Base-by-base conservation (phyloP, 2,113 vertebrate genomes). In the Gambusia holbrooki region DNA sequence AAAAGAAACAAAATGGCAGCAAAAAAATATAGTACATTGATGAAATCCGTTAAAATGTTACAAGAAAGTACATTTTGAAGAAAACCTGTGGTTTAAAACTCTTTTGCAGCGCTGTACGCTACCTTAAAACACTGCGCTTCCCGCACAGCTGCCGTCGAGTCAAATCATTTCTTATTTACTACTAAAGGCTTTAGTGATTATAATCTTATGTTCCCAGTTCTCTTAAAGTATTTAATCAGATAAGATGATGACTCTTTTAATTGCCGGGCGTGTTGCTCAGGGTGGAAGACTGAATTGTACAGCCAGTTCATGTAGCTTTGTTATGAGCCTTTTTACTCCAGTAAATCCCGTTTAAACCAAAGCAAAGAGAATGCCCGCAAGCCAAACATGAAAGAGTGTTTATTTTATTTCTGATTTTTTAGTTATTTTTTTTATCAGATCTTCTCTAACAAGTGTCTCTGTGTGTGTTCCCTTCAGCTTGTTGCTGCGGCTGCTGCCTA, bases 401-500 rank as follows among this genome's bases (percentile, higher is more conserved):
- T 33, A 30, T 69, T 19, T 32, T 33, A 2, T 42, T 32, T 17
- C 17, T 25, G 22, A 40, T 15, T 14, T 15, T 37, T 9, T 35
- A 9, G 1, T 35, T 37, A 12, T 33, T 35, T 11, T 67, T 33
- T 35, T 11, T 67, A 29, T 13, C 66, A 5, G 6, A 19, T 5
- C 32, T n/a, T 1, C 45, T 25, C n/a, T 63, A 11, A 79, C 29
- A 13, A 32, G 25, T 5, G 37, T 70, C 27, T 40, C 12, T 74
- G 14, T 77, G 51, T 76, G 35, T 76, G 35, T 78, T 76, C 75
- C 65, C 65, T 15, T 54, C 86, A 94, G 92, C 62, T 79, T 71
- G 60, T 69, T 48, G 13, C 58, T 71, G 60, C 61, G 72, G 60
- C 70, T 48, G 15, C 58, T 71, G 54, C 61, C 74, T 48, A 71